phyloP scores from a whole-genome alignment of 1,140 invertebrate species.

The Drosophila leontia region DNA sequence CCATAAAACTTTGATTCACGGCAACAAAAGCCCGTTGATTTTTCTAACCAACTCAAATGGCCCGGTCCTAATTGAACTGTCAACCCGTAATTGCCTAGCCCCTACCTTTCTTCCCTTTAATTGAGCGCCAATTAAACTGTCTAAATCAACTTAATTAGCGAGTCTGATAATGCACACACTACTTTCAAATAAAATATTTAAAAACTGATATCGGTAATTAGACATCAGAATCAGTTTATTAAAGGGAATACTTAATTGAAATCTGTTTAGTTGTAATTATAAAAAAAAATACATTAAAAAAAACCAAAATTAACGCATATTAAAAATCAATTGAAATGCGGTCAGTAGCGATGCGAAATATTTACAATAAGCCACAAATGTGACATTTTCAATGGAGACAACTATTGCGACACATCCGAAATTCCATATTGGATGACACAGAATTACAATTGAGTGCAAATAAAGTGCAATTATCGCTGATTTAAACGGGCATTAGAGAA shows the following conservation, averaged over 20 bases:
- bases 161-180: conserved; percentile 5
- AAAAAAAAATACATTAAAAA: conserved; percentile 27
- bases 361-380: conserved; percentile 59
- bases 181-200: conserved; percentile 38
- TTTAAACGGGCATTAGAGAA: conserved; percentile 64
- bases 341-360: conserved; percentile 40
- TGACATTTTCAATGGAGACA: conserved; percentile 39
- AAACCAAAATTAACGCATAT: conserved; percentile 38
- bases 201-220: conserved; percentile 37
- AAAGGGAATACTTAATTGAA: conserved; percentile 8
- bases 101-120: not conserved
- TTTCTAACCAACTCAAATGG: conserved; percentile 21
- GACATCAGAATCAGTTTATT: conserved; percentile 2
- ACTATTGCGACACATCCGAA: conserved; percentile 4
- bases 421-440: conserved; percentile 5
- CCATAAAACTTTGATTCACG: conserved; percentile 20
- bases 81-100: conserved; percentile 44
- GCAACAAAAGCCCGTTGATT: conserved; percentile 21
- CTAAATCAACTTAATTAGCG: conserved; percentile 42
- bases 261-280: conserved; percentile 4
- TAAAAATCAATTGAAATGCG: conserved; percentile 75
- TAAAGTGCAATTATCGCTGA: conserved; percentile 65
- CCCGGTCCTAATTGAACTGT: conserved; percentile 48
- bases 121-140: conserved; percentile 62
- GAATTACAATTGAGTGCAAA: conserved; percentile 45